Base-by-base conservation (phyloP, 2,797 vertebrate genomes). In the Capromys pilorides region DNA sequence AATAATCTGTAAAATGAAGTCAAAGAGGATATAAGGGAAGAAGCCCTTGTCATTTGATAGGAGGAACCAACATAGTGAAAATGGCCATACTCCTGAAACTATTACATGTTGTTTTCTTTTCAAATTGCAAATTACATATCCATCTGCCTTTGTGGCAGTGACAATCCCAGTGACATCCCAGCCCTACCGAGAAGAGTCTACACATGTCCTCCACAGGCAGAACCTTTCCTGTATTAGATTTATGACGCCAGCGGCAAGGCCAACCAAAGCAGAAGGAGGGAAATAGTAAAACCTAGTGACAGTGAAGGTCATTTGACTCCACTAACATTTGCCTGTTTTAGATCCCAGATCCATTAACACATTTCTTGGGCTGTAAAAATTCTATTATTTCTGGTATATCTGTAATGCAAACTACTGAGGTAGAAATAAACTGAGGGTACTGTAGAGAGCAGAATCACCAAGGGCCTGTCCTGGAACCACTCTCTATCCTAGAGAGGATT, bases 101-200 rank as follows among this genome's bases (percentile, higher is more conserved):
- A 39, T 75, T 75, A 28, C 14, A 45, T 90, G 3, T 62, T 21
- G n/a, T 33, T 95, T 94, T 73, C 41, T 95, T 71, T 92, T 81
- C n/a, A 73, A 78, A 2, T 21, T 88, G 19, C 24, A 79, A 36
- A 64, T 93, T 67, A 92, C 14, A 59, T 77, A 36, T 3, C 10
- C 54, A 69, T 36, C 57, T 51, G 22, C 36, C 54, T 90, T 81
- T 7, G 33, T 77, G 8, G 41, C 73, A 16, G 2, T 86, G 51
- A 84, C 57, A 59, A 61, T 22, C 84, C 21, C 73, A 16, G 2
- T 86, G 51, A 84, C 57, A 59, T 64, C 26, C 84, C 21, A 71
- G 33, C 4, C 22, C 3, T 39, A 80, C 80, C 36, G 1, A 87
- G 62, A 95, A 93, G 57, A 93, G 36, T 77, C 90, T 45, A 59